These are phyloP conservation scores for Catharus bicknelli DNA, from an alignment of 2,113 vertebrate species.

Conservation along the genomic window DNA sequence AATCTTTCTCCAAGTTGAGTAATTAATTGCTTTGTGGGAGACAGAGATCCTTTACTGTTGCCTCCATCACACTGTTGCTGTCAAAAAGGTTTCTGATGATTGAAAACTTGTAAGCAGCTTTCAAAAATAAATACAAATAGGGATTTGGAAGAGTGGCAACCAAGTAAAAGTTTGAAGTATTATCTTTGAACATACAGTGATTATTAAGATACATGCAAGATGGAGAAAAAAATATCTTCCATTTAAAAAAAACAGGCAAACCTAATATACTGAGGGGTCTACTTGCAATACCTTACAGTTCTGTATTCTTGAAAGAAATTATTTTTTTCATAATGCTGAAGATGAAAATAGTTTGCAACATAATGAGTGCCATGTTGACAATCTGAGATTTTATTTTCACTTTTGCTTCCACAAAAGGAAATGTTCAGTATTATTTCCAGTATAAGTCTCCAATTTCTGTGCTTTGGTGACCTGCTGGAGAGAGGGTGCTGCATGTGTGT, in stretches of 20 bases:
- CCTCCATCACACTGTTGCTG: neutral
- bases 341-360: neutral
- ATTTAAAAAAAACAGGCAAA: neutral
- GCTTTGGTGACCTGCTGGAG: neutral
- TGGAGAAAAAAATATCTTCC: neutral
- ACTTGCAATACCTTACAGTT: neutral
- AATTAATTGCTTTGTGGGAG: constrained; percentile 15
- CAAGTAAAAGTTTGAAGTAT: neutral
- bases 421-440: neutral
- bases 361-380: neutral
- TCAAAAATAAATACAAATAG: neutral
- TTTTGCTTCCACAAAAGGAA: neutral
- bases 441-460: neutral
- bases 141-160: neutral
- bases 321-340: neutral
- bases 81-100: neutral
- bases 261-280: neutral
- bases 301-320: neutral
- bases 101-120: neutral
- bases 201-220: neutral
- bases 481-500: neutral
- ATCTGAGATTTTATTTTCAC: neutral
- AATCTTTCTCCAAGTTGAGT: neutral
- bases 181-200: neutral
- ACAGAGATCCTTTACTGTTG: neutral